These are phyloP conservation scores for Limnothrissa miodon DNA, from an alignment of 2,113 vertebrate genomes.

Conservation along the genomic window DNA sequence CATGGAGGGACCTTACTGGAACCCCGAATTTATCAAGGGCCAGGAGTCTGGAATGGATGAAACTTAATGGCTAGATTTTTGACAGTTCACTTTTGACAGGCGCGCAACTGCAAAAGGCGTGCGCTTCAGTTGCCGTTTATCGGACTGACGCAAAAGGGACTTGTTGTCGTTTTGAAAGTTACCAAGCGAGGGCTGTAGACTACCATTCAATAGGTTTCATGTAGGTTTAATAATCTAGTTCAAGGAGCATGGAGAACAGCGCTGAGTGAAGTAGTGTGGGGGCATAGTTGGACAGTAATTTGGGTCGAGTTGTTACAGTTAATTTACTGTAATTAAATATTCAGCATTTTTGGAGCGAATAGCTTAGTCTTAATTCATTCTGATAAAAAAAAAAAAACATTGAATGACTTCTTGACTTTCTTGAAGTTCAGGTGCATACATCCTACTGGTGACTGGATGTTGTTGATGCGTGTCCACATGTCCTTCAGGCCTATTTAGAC, in stretches of 20 bases:
- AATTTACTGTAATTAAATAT: not conserved
- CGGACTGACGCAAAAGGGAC: not conserved
- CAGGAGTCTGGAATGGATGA: constrained; percentile 6
- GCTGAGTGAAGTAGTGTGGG: not conserved
- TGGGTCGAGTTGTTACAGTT: not conserved
- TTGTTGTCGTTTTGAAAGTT: not conserved
- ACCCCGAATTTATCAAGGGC: not conserved
- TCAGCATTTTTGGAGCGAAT: not conserved
- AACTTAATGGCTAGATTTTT: not conserved
- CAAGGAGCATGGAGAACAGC: not conserved
- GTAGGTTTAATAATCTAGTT: not conserved
- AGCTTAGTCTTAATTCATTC: not conserved
- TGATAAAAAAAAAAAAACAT: too few species aligned
- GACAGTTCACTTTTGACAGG: constrained; percentile 1
- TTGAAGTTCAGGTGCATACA: too few species aligned
- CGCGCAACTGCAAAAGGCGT: not conserved
- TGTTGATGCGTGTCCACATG: not conserved
- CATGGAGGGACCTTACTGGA: not conserved
- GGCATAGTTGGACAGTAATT: not conserved
- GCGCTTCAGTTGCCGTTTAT: not conserved
- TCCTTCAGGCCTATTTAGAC: not conserved
- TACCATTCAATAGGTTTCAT: not conserved
- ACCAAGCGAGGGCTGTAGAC: not conserved
- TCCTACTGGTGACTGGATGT: not conserved
- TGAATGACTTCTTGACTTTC: too few species aligned